Evolutionary conservation across 2,113 vertebrate species (phyloP).

Genomic region (Prolemur simus): DNA sequence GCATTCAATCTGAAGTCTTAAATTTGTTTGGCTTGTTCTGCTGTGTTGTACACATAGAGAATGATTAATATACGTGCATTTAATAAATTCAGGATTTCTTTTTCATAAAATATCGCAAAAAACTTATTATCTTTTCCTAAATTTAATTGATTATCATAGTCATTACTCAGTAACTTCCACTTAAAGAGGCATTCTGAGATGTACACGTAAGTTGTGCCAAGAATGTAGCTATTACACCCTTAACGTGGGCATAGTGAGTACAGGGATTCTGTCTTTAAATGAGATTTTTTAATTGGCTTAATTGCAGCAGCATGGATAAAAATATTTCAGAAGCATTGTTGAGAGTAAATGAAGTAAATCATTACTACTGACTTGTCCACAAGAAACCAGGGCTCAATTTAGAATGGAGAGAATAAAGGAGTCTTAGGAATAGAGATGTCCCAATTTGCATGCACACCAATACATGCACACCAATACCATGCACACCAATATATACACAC

Average conservation of each 20-base stretch:
- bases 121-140: background rate
- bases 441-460: no score
- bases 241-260: background rate
- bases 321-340: background rate
- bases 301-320: background rate
- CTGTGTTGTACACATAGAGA: background rate
- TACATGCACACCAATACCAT: no score
- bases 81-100: background rate
- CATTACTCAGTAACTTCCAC: background rate
- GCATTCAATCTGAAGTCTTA: background rate
- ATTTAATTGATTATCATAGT: background rate
- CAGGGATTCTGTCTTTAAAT: background rate
- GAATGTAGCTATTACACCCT: background rate
- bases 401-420: background rate
- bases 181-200: background rate
- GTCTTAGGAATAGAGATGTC: background rate
- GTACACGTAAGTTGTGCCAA: background rate
- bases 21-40: background rate
- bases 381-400: background rate
- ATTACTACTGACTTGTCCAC: background rate
- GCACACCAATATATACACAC: no score
- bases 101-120: background rate
- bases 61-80: background rate
- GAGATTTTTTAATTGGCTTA: background rate
- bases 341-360: background rate